Conservation (phyloP, 2,113 vertebrate genomes). For the Albula glossodonta region DNA sequence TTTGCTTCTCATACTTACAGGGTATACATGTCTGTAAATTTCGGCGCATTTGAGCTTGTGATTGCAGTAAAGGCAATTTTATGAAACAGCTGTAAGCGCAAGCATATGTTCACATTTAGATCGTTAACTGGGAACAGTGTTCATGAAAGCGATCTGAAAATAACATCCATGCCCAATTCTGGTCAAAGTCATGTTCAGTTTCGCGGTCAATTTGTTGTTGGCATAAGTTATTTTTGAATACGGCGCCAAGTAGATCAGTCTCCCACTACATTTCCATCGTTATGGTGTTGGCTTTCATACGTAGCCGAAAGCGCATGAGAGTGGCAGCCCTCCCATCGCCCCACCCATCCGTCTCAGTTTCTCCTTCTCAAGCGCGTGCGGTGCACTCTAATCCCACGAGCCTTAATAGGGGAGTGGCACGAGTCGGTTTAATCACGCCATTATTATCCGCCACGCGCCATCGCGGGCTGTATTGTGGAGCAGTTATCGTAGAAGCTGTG, state of each 20-base stretch:
- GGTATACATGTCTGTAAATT: too few relatives aligned
- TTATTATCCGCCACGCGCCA: slow-evolving; percentile 76
- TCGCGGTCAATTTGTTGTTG: not conserved
- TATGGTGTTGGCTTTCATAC: not conserved
- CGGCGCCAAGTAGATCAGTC: not conserved
- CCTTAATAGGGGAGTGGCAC: slow-evolving; percentile 57
- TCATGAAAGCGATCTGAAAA: not conserved
- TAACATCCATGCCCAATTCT: not conserved
- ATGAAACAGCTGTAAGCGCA: too few relatives aligned
- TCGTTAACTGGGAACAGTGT: too few relatives aligned
- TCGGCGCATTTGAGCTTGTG: too few relatives aligned
- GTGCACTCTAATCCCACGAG: slow-evolving; percentile 64
- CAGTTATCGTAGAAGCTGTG: slow-evolving; percentile 67
- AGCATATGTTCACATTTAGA: not conserved
- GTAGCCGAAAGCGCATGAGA: not conserved
- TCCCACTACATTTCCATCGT: not conserved
- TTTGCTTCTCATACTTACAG: too few relatives aligned
- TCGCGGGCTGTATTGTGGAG: slow-evolving; percentile 65
- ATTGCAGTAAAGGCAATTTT: too few relatives aligned
- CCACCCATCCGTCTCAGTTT: not conserved
- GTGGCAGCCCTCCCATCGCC: not conserved
- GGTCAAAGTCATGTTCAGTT: not conserved
- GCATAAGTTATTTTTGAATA: not conserved
- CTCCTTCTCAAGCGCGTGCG: slow-evolving; percentile 44
- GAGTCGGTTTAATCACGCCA: slow-evolving; percentile 74